Evolutionary conservation across 2,888 invertebrate genomes (phyloP), one percentile per base, ranked within the genome.

Genomic region (Phania funesta): DNA sequence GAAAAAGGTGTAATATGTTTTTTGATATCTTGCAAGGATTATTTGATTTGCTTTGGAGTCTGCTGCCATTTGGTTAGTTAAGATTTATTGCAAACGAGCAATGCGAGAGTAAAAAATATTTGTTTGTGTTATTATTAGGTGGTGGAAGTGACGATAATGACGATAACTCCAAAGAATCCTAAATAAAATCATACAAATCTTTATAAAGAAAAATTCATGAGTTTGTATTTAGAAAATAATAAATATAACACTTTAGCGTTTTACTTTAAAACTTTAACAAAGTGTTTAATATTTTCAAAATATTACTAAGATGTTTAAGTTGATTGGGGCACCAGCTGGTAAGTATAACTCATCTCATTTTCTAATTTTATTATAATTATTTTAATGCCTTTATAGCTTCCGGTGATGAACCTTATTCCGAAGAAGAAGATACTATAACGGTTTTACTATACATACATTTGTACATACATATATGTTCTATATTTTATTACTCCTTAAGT

Each of bases 401-500:
- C 11, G 87, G 77, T 3, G 90, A 88, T 84, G 88, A 87, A 7
- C 87, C 88, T 0, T 89, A 87, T 60, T 89, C 89, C 0, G 86
- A 86, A n/a, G 89, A 90, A 85, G 87, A 89, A 18, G 90, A 89
- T 84, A 87, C 86, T 65, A 85, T 92, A 58, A n/a, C 68, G 6
- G 70, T 22, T 13, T 74, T 22, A 77, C 32, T 71, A 32, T 9
- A 50, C 16, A 35, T 97, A 98, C n/a, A n/a, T n/a, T n/a, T n/a
- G n/a, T n/a, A n/a, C n/a, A n/a, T n/a, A n/a, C n/a, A n/a, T n/a
- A n/a, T n/a, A n/a, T n/a, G n/a, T n/a, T n/a, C n/a, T n/a, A n/a
- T 52, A 98, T 91, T 98, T 92, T 98, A 98, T 86, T 98, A 91
- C 87, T 96, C n/a, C n/a, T 0, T 38, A 2, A 13, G n/a, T 38